Base-by-base conservation (phyloP, 2,888 invertebrate species). In the Pristionchus mayeri region DNA sequence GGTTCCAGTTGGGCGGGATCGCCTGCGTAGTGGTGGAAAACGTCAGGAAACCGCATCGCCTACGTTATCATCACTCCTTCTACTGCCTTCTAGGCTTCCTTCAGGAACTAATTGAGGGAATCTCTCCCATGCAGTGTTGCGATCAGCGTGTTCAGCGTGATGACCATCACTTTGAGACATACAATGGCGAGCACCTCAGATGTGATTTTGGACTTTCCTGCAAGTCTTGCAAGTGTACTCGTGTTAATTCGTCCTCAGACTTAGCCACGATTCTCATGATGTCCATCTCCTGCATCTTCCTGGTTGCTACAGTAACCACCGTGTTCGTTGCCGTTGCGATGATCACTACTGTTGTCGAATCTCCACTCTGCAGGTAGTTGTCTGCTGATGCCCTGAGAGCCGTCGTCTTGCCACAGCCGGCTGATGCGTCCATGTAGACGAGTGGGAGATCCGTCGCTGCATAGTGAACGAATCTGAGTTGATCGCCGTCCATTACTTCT, bases 351-450 rank as follows among this genome's bases (percentile, higher is more conserved):
- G 67, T 67, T 37, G 4, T n/a, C n/a, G 34, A 18, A 4, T 37
- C 13, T 21, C 67, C 67, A 21, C 40, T 34, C 67, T 37, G 67
- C 18, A 67, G 2, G n/a, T 37, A 67, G 37, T 67, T 3, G 2
- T 37, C 37, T 2, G 11, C 21, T 21, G 76, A 44, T 6, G 13
- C 76, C 1, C 21, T 48, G 1, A 76, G 21, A 0, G 76, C 27
- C 3, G 76, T 27, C 24, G 76, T 76, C 76, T 76, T 76, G 16
- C 76, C 76, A 30, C 27, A 11, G 0, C 76, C 76, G 4, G 76
- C 44, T 2, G 48, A 3, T 1, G 76, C 44, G 76, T 76, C 76
- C 16, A 76, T 2, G 48, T 24, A 48, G 3, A 76, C 16, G 27
- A 27, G 16, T 9, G 76, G 48, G 44, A 13, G 3, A 21, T 76